Conservation (phyloP, 2,113 vertebrate species). For the Aspiorhynchus laticeps region DNA sequence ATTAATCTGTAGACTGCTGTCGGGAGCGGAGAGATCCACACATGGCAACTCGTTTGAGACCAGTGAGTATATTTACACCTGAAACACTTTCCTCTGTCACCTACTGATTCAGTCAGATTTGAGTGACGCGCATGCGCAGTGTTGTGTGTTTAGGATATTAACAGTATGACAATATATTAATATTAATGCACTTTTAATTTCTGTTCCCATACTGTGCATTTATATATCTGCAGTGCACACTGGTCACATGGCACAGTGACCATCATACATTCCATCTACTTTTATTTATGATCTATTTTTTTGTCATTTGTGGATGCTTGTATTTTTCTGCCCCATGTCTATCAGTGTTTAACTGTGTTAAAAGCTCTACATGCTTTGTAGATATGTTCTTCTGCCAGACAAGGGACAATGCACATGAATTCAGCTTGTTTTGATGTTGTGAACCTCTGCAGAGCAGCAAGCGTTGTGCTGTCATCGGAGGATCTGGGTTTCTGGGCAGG, state of each 20-base stretch:
- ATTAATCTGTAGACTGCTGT: background rate
- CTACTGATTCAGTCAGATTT: background rate
- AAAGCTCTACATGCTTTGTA: background rate
- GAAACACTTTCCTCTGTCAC: background rate
- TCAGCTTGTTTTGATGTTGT: background rate
- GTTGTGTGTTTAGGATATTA: background rate
- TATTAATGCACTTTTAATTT: background rate
- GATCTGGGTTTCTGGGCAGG: slow-evolving; percentile 90
- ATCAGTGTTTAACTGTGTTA: background rate
- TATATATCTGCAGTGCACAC: background rate
- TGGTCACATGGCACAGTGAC: background rate
- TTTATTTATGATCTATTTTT: background rate
- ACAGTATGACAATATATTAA: background rate
- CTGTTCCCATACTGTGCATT: background rate
- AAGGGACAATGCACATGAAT: background rate
- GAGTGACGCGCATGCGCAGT: background rate
- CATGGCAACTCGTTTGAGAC: slow-evolving; percentile 77
- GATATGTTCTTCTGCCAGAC: background rate
- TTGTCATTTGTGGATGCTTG: background rate
- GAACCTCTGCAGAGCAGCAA: slow-evolving; percentile 76
- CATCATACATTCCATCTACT: background rate
- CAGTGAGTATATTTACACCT: slow-evolving; percentile 68
- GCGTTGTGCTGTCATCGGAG: slow-evolving; percentile 88
- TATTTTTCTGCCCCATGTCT: background rate
- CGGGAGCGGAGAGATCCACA: background rate